Evolutionary conservation across 2,113 vertebrate genomes (phyloP), one percentile per base, ranked within the genome.

Genomic region (Paramormyrops kingsleyae): DNA sequence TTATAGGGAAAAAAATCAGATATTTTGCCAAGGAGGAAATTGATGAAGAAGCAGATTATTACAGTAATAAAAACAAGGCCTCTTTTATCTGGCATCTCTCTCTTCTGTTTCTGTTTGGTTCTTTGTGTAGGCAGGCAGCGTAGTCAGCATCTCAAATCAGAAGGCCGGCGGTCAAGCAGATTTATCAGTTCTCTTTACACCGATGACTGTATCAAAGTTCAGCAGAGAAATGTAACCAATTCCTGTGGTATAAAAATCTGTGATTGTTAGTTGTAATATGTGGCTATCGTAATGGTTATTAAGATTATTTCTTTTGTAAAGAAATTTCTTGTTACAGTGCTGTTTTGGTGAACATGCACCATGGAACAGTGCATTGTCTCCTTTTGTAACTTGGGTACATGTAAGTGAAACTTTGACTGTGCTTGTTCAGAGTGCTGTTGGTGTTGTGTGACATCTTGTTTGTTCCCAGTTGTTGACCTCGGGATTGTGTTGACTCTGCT

Each of bases 311-410:
- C 10, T 31, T 87, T 31, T 87, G 24, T 52, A 31, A 70, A 31
- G 62, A 70, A 31, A 70, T 70, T 31, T 70, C n/a, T 70, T 70
- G 27, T 70, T 70, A 13, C n/a, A 70, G 62, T 70, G n/a, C 62
- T 70, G 62, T 70, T 70, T 31, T 70, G 62, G 10, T 70, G n/a
- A 31, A 70, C 62, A 66, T n/a, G 59, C 59, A 66, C 59, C 59
- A n/a, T 66, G 59, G 56, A n/a, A n/a, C 56, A 62, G 59, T 66
- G n/a, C 59, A 70, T 70, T 74, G 74, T 88, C 90, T 62, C 2
- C 35, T 53, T 47, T 77, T 62, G 31, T 52, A 59, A 21, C 70
- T 47, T 97, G 93, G 96, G 96, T 91, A 90, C 46, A 86, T 97
- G 0, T 96, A 96, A 44, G 94, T 97, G 89, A 70, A 13, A 12